These are phyloP conservation scores for Neotoxoptera formosana DNA, from an alignment of 1,140 invertebrate genomes.

Conservation along the genomic window DNA sequence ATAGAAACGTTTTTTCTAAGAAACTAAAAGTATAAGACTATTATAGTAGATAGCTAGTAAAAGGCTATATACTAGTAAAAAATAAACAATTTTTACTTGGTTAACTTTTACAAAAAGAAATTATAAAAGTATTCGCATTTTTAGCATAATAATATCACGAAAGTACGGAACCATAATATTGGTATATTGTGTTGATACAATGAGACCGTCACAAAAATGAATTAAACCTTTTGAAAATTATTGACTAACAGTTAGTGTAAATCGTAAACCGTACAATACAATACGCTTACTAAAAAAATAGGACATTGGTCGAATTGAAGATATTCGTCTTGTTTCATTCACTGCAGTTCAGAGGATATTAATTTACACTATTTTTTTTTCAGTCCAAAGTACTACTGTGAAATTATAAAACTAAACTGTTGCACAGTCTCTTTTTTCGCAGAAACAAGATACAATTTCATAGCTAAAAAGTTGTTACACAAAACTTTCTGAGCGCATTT, in stretches of 20 bases:
- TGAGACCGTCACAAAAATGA: accelerated
- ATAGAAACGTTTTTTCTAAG: not conserved
- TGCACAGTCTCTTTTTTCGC: not conserved
- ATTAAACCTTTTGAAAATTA: not conserved
- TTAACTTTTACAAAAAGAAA: not conserved
- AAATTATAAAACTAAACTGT: not conserved
- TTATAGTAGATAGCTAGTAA: not conserved
- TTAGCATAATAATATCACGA: too few species aligned
- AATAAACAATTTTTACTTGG: not conserved
- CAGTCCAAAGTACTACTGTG: not conserved
- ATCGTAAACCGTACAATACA: too few species aligned
- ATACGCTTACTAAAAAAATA: not conserved
- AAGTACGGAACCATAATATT: too few species aligned
- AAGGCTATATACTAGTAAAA: not conserved
- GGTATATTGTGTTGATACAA: not conserved
- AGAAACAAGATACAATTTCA: not conserved
- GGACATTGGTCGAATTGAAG: not conserved
- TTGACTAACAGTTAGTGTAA: too few species aligned
- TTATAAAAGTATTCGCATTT: not conserved
- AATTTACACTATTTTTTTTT: too few species aligned
- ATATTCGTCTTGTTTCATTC: not conserved
- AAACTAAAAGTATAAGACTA: not conserved
- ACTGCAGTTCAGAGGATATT: not conserved
- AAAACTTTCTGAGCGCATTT: not conserved
- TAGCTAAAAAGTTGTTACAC: not conserved